Evolutionary conservation across 2,113 vertebrate species (phyloP).

Genomic region (Vulpes ferrilata): DNA sequence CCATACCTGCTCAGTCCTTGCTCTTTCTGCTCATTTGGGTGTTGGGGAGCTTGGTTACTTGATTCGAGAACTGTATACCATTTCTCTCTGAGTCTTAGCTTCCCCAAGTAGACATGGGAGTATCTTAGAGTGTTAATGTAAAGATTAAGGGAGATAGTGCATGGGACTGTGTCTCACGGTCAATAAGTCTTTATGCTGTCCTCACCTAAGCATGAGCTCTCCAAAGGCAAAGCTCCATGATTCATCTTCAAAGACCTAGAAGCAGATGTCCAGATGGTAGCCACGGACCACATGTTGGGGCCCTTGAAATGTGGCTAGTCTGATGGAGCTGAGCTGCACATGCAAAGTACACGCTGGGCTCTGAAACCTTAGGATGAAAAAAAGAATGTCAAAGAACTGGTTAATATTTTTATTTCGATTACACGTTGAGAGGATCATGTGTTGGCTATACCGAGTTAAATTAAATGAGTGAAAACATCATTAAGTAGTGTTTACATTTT

Average conservation of each 20-base stretch:
- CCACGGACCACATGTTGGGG: neutral
- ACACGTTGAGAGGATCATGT: neutral
- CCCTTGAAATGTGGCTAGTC: neutral
- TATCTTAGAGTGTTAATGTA: neutral
- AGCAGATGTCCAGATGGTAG: neutral
- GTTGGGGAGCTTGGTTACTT: neutral
- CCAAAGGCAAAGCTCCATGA: neutral
- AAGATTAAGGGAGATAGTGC: neutral
- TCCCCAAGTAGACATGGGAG: neutral
- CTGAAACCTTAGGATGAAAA: conserved; percentile 2
- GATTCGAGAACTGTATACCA: neutral
- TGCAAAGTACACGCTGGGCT: neutral
- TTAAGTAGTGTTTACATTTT: neutral
- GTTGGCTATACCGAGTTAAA: neutral
- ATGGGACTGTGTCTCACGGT: neutral
- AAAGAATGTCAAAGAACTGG: neutral
- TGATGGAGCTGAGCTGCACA: neutral
- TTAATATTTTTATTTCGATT: neutral
- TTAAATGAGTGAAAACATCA: neutral
- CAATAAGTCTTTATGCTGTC: neutral
- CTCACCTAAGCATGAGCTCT: neutral
- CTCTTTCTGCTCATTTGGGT: neutral
- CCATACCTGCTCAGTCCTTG: accelerated
- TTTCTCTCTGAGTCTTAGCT: neutral
- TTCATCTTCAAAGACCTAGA: neutral